Conservation (phyloP, 2,113 vertebrate genomes). For the Kryptolebias marmoratus region DNA sequence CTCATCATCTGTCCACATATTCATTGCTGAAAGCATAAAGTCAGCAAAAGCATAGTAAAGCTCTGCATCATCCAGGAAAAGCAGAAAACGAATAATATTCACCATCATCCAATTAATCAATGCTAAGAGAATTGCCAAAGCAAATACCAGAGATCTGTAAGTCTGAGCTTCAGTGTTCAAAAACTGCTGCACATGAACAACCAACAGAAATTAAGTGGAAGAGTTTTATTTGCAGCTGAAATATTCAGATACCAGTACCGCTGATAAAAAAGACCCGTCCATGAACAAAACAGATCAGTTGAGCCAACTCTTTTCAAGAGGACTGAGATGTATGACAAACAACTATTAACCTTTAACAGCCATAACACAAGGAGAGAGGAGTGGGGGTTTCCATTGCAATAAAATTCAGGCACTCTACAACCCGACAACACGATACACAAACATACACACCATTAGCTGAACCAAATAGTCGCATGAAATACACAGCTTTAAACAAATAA, state of each 20-base stretch:
- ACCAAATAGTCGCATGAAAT: neutral
- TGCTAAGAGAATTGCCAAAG: constrained; percentile 38
- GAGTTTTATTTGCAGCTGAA: too few relatives aligned
- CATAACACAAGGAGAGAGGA: constrained; percentile 8
- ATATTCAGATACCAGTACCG: constrained; percentile 27
- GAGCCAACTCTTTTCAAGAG: constrained; percentile 19
- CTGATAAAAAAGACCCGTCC: constrained; percentile 17
- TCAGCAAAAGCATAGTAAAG: neutral
- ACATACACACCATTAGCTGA: too few relatives aligned
- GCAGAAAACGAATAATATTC: neutral
- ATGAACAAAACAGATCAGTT: constrained; percentile 16
- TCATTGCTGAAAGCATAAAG: neutral
- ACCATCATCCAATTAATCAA: constrained; percentile 21
- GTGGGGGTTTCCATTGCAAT: constrained; percentile 7
- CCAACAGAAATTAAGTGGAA: constrained; percentile 33
- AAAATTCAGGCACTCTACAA: constrained; percentile 17
- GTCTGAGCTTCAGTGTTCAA: constrained; percentile 49
- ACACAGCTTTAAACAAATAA: constrained; percentile 15
- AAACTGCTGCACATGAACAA: constrained; percentile 41
- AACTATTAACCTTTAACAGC: constrained; percentile 65
- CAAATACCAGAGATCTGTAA: constrained; percentile 32
- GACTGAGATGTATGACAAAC: constrained; percentile 49
- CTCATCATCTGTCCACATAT: neutral
- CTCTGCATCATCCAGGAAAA: constrained; percentile 13
- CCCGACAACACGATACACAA: neutral